phyloP scores from a whole-genome alignment of 2,113 vertebrate genomes.

The Cyanoramphus novaezelandiae region DNA sequence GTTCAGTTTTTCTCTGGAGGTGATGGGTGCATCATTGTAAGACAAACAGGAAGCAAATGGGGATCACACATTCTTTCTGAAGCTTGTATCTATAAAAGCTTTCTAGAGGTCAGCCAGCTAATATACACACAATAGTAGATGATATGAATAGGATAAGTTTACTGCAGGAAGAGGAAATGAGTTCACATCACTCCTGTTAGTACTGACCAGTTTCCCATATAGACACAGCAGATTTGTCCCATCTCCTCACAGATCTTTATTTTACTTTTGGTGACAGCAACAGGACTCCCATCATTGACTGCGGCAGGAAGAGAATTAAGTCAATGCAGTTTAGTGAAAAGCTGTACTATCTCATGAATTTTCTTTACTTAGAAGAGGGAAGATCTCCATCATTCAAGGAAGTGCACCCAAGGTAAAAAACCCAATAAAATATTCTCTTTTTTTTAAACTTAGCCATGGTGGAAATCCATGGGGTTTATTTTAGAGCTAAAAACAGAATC shows the following conservation, averaged over 20 bases:
- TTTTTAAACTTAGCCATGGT: background rate
- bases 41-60: background rate
- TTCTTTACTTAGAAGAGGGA: background rate
- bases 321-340: background rate
- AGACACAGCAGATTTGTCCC: slow-evolving; percentile 6
- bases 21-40: background rate
- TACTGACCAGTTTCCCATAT: background rate
- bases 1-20: background rate
- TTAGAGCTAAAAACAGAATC: background rate
- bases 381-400: background rate
- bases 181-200: background rate
- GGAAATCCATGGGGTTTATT: background rate
- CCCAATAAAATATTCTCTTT: background rate
- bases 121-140: background rate
- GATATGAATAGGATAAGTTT: background rate
- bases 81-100: background rate
- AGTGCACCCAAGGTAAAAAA: background rate
- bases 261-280: slow-evolving; percentile 28
- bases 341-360: background rate
- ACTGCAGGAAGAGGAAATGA: slow-evolving; percentile 52
- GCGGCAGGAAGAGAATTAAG: slow-evolving; percentile 13
- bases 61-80: background rate
- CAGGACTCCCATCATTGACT: background rate
- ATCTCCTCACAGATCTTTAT: slow-evolving; percentile 36
- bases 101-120: background rate